Percentiles rank a stretch among this genome's conserved stretches.
phyloP scores from a whole-genome alignment of 2,113 vertebrate species.

The Cyphomyrus discorhynchus region DNA sequence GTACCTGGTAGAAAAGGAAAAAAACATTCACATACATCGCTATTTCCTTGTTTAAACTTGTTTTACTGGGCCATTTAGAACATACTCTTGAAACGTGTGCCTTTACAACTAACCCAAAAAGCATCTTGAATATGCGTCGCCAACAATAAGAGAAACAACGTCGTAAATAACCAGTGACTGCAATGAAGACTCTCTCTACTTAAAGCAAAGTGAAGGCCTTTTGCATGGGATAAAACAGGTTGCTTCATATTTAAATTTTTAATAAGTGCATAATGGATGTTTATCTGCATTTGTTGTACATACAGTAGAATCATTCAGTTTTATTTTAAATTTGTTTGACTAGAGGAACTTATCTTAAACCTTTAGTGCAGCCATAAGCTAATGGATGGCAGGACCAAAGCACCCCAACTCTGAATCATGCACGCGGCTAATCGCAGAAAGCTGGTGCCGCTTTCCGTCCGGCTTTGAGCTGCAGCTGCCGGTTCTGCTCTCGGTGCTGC shows the following conservation, averaged over 20 bases:
- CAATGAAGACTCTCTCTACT: neutral
- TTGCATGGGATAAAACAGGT: neutral
- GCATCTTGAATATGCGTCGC: neutral
- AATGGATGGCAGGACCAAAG: neutral
- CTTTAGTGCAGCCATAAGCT: neutral
- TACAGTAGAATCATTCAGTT: neutral
- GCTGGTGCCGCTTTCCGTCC: neutral
- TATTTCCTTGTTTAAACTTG: conserved; percentile 6
- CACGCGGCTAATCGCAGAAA: neutral
- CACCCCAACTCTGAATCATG: neutral
- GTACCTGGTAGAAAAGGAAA: neutral
- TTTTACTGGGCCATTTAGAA: neutral
- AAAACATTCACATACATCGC: neutral
- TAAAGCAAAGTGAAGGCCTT: neutral
- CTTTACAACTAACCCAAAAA: neutral
- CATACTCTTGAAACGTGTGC: neutral
- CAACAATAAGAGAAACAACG: neutral
- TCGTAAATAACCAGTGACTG: neutral
- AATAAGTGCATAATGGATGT: neutral
- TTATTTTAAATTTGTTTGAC: neutral
- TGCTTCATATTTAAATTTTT: neutral
- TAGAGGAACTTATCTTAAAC: neutral
- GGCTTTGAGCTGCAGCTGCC: neutral
- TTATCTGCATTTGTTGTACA: neutral
- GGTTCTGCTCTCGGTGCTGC: neutral